Evolutionary conservation across 2,113 vertebrate species (phyloP), one percentile per base, ranked within the genome.

Genomic region (Dolichotis patagonum): DNA sequence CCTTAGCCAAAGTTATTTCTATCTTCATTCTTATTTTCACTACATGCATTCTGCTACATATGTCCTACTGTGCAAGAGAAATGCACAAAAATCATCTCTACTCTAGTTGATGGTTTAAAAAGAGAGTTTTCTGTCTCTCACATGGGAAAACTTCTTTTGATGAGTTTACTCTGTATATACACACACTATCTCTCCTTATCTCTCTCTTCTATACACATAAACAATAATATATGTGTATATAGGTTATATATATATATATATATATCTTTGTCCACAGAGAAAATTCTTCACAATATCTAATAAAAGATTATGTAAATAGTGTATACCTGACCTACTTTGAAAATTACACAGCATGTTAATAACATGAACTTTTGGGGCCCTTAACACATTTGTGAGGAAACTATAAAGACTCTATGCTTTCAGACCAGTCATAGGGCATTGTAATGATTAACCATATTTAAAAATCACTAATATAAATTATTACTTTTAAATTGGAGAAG

Each of bases 381-480:
- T 54, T 32, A 28, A 43, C 28, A 14, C 2, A 19, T n/a, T 80
- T n/a, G 2, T 49, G 11, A 90, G 80, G 80, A 85, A 35, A 38
- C 28, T 83, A 38, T 43, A 26, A 6, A 9, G 7, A 56, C 16
- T 63, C 38, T 71, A 9, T 69, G 19, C 46, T 58, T 87, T 83
- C 35, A 84, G 30, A 89, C 90, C 60, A 32, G 2, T 81, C 3
- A 13, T 92, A 16, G 41, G 9, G 24, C 41, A 60, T 86, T 88
- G 35, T 91, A 46, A 80, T 35, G 19, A 86, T 65, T 11, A 41
- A 71, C 16, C 32, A 60, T 19, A 80, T 60, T 84, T 92, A 30
- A 28, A 92, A 90, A 92, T 82, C 46, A 94, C 30, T 67, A 14
- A 56, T 60, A 56, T 7, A 94, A 97, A 77, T 91, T n/a, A 43